phyloP scores from a whole-genome alignment of 2,113 vertebrate genomes.

The Perca flavescens region DNA sequence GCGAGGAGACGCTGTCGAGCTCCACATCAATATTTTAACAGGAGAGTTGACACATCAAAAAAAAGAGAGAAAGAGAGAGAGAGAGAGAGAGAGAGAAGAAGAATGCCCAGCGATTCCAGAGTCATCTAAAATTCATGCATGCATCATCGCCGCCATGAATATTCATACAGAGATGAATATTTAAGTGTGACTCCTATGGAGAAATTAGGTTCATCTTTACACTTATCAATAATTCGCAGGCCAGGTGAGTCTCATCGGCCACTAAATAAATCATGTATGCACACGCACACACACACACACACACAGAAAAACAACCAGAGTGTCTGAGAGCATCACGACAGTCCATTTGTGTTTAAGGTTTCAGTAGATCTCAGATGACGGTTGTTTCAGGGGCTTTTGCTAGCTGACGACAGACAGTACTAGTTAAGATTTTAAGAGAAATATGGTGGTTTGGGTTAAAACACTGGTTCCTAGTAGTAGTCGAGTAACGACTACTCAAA shows the following conservation, averaged over 20 bases:
- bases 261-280: conserved; percentile 69
- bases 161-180: conserved; percentile 81
- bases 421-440: no score
- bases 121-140: conserved; percentile 78
- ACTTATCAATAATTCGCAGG: conserved; percentile 80
- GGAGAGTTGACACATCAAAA: conserved; percentile 77
- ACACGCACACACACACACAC: conserved; percentile 10
- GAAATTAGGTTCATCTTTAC: conserved; percentile 81
- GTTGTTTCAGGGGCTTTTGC: no score
- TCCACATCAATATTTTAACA: conserved; percentile 79
- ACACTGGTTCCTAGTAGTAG: no score
- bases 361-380: no score
- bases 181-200: conserved; percentile 76
- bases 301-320: neutral
- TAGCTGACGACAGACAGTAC: no score
- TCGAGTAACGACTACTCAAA: no score
- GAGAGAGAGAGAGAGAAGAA: conserved; percentile 22
- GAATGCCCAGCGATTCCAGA: conserved; percentile 65
- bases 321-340: neutral
- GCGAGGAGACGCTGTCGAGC: conserved; percentile 68
- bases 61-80: conserved; percentile 9
- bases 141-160: conserved; percentile 78
- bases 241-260: conserved; percentile 72
- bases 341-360: neutral
- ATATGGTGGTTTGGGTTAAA: no score